Evolutionary conservation across 2,113 vertebrate genomes (phyloP), one percentile per base, ranked within the genome.

Genomic region (Micronycteris hirsuta): DNA sequence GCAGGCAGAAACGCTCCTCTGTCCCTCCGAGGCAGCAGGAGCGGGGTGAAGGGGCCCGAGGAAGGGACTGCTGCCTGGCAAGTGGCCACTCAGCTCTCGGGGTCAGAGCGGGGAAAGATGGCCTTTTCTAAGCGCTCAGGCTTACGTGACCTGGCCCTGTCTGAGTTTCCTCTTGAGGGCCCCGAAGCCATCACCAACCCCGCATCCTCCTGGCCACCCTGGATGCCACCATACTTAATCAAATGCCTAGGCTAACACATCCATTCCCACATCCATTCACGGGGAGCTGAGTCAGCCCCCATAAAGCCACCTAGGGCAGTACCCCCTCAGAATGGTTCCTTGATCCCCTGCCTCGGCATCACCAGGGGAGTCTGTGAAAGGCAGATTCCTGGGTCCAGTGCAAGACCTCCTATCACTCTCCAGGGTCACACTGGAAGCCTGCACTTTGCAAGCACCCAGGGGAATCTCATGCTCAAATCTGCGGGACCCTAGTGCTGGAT

Each of bases 11-110:
- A 36, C 13, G 43, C 16, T 76, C 54, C 74, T 3, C 67, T 2
- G 47, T 16, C 56, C 33, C 36, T 63, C 38, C 16, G 38, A 49
- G 47, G 67, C 10, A n/a, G 31, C 36, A 14, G 7, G 43, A 26
- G 3, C 10, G 5, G n/a, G 26, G 15, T 2, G 0, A 28, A 28
- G n/a, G 33, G 38, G 56, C 36, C 19, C 33, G 28, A 2, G 4
- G 41, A 41, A 63, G 36, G 24, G 16, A 16, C 47, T 33, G 54
- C 15, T 43, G 9, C 38, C 52, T 73, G 71, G 38, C 63, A 26
- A 26, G 38, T 31, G 5, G 58, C 61, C 61, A 7, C 16, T 26
- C 11, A 12, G 56, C n/a, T 49, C 63, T 88, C 43, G 12, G 45
- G 54, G 43, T n/a, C 22, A 0, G 4, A 49, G 36, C 4, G 2